These are phyloP conservation scores for Acanthaster planci DNA, from an alignment of 35 echinoderm and acorn worm genomes.

Conservation along the genomic window DNA sequence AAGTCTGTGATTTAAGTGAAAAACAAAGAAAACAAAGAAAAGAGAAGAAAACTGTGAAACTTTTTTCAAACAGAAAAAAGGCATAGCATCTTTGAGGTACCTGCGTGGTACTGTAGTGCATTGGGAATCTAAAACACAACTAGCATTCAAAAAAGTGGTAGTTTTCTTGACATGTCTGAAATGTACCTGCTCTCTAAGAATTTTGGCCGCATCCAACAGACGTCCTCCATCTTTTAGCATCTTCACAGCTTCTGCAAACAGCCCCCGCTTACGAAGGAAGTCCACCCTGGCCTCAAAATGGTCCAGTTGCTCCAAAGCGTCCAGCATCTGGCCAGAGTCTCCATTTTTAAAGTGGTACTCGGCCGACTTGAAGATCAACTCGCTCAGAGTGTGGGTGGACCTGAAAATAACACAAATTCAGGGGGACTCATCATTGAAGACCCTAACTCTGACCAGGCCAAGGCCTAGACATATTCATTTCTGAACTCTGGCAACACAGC, in stretches of 20 bases:
- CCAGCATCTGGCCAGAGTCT: conserved; percentile 36
- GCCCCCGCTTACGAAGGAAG: conserved; percentile 22
- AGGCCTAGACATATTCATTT: no score
- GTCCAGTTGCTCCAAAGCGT: conserved; percentile 31
- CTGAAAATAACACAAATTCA: background rate
- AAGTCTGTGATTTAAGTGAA: no score
- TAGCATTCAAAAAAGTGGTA: no score
- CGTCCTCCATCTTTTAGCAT: conserved; percentile 37
- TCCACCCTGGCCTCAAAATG: conserved; percentile 39
- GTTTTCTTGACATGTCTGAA: no score
- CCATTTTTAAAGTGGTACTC: conserved; percentile 27
- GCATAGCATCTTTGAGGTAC: no score
- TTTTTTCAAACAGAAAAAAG: no score
- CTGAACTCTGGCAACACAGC: no score
- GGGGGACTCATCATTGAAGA: background rate
- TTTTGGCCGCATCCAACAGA: conserved; percentile 41
- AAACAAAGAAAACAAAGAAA: no score
- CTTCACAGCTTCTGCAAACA: conserved; percentile 29
- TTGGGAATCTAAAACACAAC: no score
- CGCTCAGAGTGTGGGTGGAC: conserved; percentile 16
- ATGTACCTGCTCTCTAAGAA: conserved; percentile 37
- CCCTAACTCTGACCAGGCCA: no score
- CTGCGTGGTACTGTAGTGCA: no score
- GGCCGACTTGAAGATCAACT: conserved; percentile 26
- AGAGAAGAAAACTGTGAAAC: no score